Percentiles rank a stretch among this genome's conserved stretches.
Conservation (phyloP, 1,140 invertebrate genomes). For the Diuraphis noxia region DNA sequence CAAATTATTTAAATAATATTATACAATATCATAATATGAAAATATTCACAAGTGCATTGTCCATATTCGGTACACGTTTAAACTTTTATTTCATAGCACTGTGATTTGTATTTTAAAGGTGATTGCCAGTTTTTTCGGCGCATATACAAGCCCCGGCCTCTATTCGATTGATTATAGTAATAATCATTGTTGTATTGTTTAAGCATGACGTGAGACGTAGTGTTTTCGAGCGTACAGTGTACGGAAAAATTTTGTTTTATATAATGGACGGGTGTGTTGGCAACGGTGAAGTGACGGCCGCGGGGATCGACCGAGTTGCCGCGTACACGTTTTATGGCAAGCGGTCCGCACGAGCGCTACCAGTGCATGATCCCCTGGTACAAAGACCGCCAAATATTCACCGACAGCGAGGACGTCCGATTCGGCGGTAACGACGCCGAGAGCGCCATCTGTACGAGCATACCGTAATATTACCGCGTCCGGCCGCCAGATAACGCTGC, state of each 20-base stretch:
- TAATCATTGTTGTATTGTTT: too few relatives aligned
- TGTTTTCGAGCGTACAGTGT: too few relatives aligned
- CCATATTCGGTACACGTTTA: neutral
- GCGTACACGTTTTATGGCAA: conserved; percentile 9
- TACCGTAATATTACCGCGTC: neutral
- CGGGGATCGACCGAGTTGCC: neutral
- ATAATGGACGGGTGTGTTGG: neutral
- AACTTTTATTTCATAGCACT: neutral
- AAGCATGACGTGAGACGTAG: too few relatives aligned
- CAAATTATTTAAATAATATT: too few relatives aligned
- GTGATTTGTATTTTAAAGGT: too few relatives aligned
- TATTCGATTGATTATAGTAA: too few relatives aligned
- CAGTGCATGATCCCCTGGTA: conserved; percentile 35
- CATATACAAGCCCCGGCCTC: too few relatives aligned
- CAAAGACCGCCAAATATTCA: conserved; percentile 51
- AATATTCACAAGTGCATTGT: too few relatives aligned
- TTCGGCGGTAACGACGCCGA: neutral
- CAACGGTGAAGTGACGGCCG: neutral
- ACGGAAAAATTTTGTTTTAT: neutral
- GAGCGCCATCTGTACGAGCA: neutral
- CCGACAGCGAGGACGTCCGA: conserved; percentile 29
- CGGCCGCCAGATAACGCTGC: neutral
- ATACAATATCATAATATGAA: too few relatives aligned
- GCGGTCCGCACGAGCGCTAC: neutral
- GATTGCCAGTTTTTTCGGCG: too few relatives aligned